A percentile compares a stretch with the other conserved stretches of the same genome.
Conservation (phyloP, 2,888 invertebrate species). For the Stegana nigrithorax region DNA sequence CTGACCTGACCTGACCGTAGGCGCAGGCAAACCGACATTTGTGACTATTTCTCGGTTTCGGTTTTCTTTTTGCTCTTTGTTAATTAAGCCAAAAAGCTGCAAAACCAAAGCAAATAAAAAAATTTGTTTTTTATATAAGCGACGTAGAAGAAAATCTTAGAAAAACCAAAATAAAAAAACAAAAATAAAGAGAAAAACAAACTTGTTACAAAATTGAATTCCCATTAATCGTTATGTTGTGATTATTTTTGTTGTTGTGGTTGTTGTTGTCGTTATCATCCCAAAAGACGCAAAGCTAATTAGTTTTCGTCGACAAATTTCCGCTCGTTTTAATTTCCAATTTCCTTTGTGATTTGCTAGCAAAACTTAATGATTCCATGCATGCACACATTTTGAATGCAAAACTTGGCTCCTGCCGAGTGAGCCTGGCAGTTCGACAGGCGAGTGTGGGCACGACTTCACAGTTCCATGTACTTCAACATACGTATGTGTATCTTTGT, state of each 20-base stretch:
- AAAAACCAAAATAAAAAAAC: not conserved
- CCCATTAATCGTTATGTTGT: constrained; percentile 13
- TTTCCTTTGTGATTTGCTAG: constrained; percentile 40
- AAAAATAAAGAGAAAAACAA: not conserved
- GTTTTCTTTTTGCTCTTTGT: too few relatives aligned
- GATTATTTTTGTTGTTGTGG: not conserved
- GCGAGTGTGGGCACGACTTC: not conserved
- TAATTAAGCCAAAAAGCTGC: too few relatives aligned
- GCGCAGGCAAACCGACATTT: too few relatives aligned
- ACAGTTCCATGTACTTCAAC: not conserved
- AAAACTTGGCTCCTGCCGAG: constrained; percentile 17
- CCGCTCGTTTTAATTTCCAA: constrained; percentile 51
- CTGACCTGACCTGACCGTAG: too few relatives aligned
- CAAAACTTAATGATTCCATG: not conserved
- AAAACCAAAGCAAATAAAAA: too few relatives aligned
- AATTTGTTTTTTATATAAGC: too few relatives aligned
- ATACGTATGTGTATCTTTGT: not conserved
- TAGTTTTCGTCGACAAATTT: constrained; percentile 46
- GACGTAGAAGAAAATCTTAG: too few relatives aligned
- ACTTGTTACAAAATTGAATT: constrained; percentile 21
- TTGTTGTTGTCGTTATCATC: constrained; percentile 13
- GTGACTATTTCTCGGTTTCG: not conserved
- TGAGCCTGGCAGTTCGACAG: too few relatives aligned
- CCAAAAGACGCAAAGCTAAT: constrained; percentile 49
- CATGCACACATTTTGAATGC: constrained; percentile 18